Evolutionary conservation across 2,113 vertebrate species (phyloP), one percentile per base, ranked within the genome.

Genomic region (Engraulis encrasicolus): DNA sequence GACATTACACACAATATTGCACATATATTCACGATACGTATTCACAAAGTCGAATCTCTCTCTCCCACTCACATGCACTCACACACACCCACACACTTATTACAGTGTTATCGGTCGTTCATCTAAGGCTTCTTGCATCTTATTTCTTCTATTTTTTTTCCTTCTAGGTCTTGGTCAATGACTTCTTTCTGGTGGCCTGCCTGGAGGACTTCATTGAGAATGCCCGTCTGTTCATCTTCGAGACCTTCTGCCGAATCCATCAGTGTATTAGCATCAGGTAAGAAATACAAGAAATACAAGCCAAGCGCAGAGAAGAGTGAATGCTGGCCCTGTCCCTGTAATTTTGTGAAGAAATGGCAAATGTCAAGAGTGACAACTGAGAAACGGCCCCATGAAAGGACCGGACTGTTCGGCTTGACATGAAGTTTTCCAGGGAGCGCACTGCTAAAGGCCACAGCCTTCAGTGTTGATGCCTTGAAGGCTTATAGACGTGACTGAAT

Each of bases 251-350:
- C 92, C 96, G 98, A 81, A 99, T 99, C 85, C 98, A 99, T 87
- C 98, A 99, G 40, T 99, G 98, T 91, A 99, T 99, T 91, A 99
- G 98, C 95, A 99, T 99, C 92, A 96, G 96, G 98, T 99, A 94
- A 91, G 92, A 82, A 45, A 38, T 34, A 23, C 23, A 23, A n/a
- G n/a, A n/a, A n/a, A n/a, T n/a, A n/a, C n/a, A n/a, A n/a, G n/a
- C n/a, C n/a, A n/a, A 66, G 66, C 31, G 31, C 14, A 14, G 31
- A 74, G 66, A 74, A 14, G 31, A 74, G 66, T 34, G 31, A 74
- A 34, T 12, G 66, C 27, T 74, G 15, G 23, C 66, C 66, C 66
- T 74, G 66, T 74, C 66, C 66, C 66, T 74, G 66, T 74, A 74
- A 74, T 74, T 74, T 74, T 34, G 58, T 9, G 61, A 34, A 74